Percentiles rank a stretch among this genome's conserved stretches.
Conservation (phyloP, 1,140 invertebrate genomes). For the Drosophila prosaltans region DNA sequence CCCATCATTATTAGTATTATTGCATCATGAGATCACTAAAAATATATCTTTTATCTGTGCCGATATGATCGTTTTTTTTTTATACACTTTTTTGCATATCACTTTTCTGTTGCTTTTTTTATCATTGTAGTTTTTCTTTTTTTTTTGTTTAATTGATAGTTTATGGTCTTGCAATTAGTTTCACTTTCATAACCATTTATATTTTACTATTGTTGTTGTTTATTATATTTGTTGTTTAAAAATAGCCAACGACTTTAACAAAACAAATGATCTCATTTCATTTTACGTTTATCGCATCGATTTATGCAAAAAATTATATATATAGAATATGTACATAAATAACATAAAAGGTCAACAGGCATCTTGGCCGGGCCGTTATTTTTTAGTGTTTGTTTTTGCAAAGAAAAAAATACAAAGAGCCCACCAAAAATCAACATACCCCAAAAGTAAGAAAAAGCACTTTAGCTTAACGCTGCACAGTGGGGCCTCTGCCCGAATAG, state of each 20-base stretch:
- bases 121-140: background rate
- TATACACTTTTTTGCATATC: constrained; percentile 1
- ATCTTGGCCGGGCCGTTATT: constrained; percentile 15
- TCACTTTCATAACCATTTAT: constrained; percentile 27
- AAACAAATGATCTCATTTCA: constrained; percentile 66
- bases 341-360: constrained; percentile 61
- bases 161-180: constrained; percentile 23
- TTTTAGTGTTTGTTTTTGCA: constrained; percentile 35
- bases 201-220: constrained; percentile 20
- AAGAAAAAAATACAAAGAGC: constrained; percentile 13
- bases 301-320: constrained; percentile 60
- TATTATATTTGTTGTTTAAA: constrained; percentile 44
- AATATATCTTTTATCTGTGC: background rate
- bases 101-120: constrained; percentile 3
- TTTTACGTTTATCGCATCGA: constrained; percentile 39
- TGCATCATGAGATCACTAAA: background rate
- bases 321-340: constrained; percentile 46
- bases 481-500: too few species aligned
- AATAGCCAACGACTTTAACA: constrained; percentile 55
- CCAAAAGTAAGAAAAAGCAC: constrained; percentile 42
- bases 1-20: background rate
- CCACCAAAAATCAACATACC: constrained; percentile 21
- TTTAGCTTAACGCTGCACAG: constrained; percentile 45
- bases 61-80: constrained; percentile 16
- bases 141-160: background rate